phyloP scores from a whole-genome alignment of 2,113 vertebrate species.

The Barnardius zonarius region DNA sequence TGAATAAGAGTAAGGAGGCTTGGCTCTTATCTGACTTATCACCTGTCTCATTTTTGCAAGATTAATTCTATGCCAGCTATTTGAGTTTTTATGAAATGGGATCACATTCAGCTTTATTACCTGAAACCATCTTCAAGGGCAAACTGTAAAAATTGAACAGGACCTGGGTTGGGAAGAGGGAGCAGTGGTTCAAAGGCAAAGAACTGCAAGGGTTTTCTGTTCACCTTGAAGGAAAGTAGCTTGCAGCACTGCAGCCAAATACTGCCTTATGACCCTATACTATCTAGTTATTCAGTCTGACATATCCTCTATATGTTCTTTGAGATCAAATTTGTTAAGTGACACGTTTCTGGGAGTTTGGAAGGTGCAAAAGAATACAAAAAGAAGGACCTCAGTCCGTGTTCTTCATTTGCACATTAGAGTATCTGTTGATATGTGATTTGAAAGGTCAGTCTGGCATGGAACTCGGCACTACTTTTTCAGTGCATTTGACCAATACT shows the following conservation, averaged over 20 bases:
- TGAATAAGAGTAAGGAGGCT: background rate
- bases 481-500: background rate
- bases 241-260: background rate
- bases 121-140: background rate
- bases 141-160: background rate
- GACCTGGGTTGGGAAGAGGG: background rate
- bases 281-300: background rate
- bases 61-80: background rate
- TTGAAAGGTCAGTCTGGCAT: background rate
- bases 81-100: background rate
- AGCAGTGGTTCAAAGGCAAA: background rate
- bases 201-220: background rate
- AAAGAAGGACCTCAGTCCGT: background rate
- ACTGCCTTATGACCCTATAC: background rate
- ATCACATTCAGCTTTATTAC: background rate
- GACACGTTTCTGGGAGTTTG: background rate
- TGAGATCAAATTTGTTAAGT: background rate
- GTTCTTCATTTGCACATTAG: background rate
- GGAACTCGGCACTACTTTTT: background rate
- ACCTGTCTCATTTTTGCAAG: background rate
- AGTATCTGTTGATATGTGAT: background rate
- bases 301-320: background rate
- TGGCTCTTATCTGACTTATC: background rate
- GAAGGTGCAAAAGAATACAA: background rate
- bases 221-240: background rate